These are phyloP conservation scores for Diploptera punctata DNA, from an alignment of 2,888 invertebrate species.

Conservation along the genomic window DNA sequence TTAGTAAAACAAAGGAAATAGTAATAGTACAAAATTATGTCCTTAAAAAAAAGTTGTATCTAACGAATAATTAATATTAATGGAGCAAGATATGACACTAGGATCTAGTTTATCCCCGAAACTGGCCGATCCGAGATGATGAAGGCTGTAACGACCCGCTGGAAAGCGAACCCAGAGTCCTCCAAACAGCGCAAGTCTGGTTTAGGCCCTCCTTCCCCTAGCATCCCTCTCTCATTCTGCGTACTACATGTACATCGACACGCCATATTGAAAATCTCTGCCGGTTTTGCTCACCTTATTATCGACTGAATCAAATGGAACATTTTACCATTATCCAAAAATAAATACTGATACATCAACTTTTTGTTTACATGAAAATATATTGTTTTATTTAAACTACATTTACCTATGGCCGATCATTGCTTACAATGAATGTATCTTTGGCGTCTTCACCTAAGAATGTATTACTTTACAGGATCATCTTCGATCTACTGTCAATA, in stretches of 20 bases:
- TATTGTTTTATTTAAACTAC: too few species aligned
- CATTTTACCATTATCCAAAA: too few species aligned
- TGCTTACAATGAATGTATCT: too few species aligned
- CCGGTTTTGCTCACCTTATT: background rate
- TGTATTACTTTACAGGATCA: too few species aligned
- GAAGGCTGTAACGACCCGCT: conserved; percentile 17
- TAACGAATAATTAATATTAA: background rate
- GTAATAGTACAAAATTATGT: background rate
- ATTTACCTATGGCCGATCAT: too few species aligned
- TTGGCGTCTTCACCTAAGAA: too few species aligned
- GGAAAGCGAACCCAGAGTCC: conserved; percentile 6
- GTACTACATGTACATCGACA: background rate
- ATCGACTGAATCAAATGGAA: background rate
- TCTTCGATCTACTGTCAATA: too few species aligned
- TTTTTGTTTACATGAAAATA: too few species aligned
- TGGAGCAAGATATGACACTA: background rate
- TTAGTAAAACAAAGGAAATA: background rate
- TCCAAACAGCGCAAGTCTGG: conserved; percentile 2
- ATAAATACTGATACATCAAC: too few species aligned
- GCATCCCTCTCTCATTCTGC: background rate
- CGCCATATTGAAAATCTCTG: conserved; percentile 1
- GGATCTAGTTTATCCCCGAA: background rate
- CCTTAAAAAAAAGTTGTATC: background rate
- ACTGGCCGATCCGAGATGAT: conserved; percentile 6
- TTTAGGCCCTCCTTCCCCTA: background rate